Evolutionary conservation across 2,113 vertebrate species (phyloP).

Genomic region (Ictalurus furcatus): DNA sequence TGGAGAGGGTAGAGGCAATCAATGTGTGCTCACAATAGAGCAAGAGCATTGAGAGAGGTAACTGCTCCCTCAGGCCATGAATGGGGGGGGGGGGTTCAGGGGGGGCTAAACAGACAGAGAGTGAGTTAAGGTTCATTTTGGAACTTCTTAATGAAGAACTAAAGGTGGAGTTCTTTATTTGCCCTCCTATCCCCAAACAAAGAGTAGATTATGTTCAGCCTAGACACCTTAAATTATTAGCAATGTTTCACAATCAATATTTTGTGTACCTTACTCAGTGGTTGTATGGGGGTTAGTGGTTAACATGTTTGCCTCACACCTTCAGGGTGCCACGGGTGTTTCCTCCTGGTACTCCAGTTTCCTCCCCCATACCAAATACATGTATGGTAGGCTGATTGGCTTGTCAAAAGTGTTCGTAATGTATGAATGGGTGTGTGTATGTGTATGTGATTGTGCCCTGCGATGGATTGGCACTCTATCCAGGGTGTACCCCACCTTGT

Average conservation of each 20-base stretch:
- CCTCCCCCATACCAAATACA: too few relatives aligned
- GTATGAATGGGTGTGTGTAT: too few relatives aligned
- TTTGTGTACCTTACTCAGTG: too few relatives aligned
- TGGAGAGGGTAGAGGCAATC: constrained; percentile 76
- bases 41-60: constrained; percentile 75
- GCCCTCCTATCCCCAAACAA: constrained; percentile 14
- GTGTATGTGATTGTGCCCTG: too few relatives aligned
- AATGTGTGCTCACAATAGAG: constrained; percentile 79
- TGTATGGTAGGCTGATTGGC: too few relatives aligned
- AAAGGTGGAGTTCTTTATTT: constrained; percentile 33
- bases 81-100: constrained; percentile 54
- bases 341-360: too few relatives aligned
- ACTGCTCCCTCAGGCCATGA: constrained; percentile 78
- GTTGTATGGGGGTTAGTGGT: background rate
- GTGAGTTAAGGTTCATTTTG: constrained; percentile 55
- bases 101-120: constrained; percentile 49
- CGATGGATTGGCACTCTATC: too few relatives aligned
- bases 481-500: too few relatives aligned
- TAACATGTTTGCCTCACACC: too few relatives aligned
- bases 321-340: too few relatives aligned
- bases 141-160: constrained; percentile 52
- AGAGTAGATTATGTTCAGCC: background rate
- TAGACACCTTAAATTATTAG: background rate
- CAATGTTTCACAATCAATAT: background rate
- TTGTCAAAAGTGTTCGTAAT: too few relatives aligned